Percentiles rank a stretch among this genome's conserved stretches.
Evolutionary conservation across 2,888 invertebrate species (phyloP).

Genomic region (Limnephilus auricula): DNA sequence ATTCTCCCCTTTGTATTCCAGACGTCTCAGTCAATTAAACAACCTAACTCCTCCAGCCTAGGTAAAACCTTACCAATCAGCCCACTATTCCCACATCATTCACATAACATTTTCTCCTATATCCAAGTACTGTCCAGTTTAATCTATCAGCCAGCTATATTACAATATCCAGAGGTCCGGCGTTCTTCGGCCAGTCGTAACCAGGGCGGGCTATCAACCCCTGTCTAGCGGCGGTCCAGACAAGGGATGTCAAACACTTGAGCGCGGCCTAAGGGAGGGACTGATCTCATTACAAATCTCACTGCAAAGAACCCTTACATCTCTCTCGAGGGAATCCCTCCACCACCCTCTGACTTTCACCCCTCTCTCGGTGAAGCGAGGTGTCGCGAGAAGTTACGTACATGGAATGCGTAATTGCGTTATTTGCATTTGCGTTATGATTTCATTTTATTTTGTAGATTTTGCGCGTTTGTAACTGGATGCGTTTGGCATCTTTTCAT

Average conservation of each 20-base stretch:
- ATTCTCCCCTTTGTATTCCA: too few relatives aligned
- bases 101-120: not conserved
- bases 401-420: slow-evolving; percentile 33
- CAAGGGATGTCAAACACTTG: slow-evolving; percentile 54
- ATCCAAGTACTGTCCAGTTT: not conserved
- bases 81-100: not conserved
- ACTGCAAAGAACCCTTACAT: slow-evolving; percentile 41
- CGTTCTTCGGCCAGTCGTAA: not conserved
- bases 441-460: not conserved
- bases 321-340: slow-evolving; percentile 23
- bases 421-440: not conserved
- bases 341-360: not conserved
- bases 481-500: not conserved
- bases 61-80: not conserved
- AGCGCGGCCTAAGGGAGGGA: slow-evolving; percentile 44
- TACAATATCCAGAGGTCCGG: not conserved
- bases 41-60: not conserved
- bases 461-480: not conserved
- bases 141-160: not conserved
- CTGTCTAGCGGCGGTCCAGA: slow-evolving; percentile 35
- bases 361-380: not conserved
- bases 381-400: slow-evolving; percentile 34
- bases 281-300: slow-evolving; percentile 54
- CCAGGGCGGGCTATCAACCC: not conserved
- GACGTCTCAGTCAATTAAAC: not conserved